Percentiles rank a stretch among this genome's conserved stretches.
Evolutionary conservation across 2,113 vertebrate genomes (phyloP).

Genomic region (Amphiprion ocellaris): DNA sequence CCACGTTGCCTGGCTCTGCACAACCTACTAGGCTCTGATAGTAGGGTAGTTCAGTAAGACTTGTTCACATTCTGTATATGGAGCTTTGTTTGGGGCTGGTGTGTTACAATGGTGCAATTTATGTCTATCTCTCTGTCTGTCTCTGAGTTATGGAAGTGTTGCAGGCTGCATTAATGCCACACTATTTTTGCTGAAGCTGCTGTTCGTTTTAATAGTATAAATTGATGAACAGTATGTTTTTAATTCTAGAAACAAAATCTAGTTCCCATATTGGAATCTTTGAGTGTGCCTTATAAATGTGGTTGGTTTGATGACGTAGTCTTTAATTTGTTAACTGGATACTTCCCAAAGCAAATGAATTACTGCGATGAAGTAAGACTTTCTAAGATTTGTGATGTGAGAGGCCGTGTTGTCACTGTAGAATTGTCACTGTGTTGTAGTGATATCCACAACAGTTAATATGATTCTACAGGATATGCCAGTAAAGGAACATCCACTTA

Average conservation of each 20-base stretch:
- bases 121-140: neutral
- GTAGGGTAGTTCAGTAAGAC: neutral
- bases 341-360: constrained; percentile 1
- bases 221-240: no score
- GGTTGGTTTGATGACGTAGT: constrained; percentile 9
- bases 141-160: neutral
- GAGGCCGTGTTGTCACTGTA: neutral
- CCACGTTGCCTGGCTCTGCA: constrained; percentile 10
- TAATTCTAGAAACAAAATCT: no score
- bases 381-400: neutral
- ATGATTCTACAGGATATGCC: constrained; percentile 14
- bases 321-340: neutral
- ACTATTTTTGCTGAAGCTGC: neutral
- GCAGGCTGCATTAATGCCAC: neutral
- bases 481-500: constrained; percentile 30
- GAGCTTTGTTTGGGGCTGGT: constrained; percentile 16
- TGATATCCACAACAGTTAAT: neutral
- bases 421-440: constrained; percentile 4
- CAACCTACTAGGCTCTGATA: neutral
- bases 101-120: neutral
- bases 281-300: neutral
- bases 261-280: no score
- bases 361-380: neutral
- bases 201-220: constrained; percentile 3
- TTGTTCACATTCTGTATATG: neutral